These are phyloP conservation scores for Hipparchia sbordonii DNA, from an alignment of 2,888 invertebrate species.

Conservation along the genomic window DNA sequence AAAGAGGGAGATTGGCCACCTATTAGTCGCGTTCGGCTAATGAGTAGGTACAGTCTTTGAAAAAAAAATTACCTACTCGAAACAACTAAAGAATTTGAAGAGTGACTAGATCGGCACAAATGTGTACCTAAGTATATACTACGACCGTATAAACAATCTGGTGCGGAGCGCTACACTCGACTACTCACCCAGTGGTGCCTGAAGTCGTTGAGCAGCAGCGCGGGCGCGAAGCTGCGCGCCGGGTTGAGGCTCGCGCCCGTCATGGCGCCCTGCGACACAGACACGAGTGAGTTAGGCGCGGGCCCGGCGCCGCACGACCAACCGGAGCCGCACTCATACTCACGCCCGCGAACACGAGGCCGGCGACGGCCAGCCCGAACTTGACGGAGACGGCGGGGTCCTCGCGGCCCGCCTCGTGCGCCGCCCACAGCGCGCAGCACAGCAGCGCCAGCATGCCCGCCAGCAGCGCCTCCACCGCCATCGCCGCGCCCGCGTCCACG, in stretches of 20 bases:
- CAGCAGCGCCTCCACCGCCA: constrained; percentile 55
- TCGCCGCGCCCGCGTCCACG: constrained; percentile 36
- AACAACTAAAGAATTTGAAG: no score
- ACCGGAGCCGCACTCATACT: constrained; percentile 35
- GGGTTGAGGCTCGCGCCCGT: constrained; percentile 89
- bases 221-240: constrained; percentile 88
- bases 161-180: no score
- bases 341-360: constrained; percentile 68
- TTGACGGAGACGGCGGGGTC: constrained; percentile 65
- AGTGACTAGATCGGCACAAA: no score
- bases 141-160: no score
- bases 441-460: constrained; percentile 60
- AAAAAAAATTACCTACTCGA: no score
- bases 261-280: constrained; percentile 77
- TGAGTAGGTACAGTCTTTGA: no score
- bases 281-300: not conserved
- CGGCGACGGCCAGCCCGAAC: constrained; percentile 66
- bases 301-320: no score
- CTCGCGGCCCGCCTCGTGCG: constrained; percentile 52
- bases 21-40: no score
- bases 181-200: constrained; percentile 85
- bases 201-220: constrained; percentile 85
- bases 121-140: no score
- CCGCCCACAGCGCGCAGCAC: constrained; percentile 61
- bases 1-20: no score